Conservation (phyloP, 2,113 vertebrate genomes). For the Eptesicus fuscus region DNA sequence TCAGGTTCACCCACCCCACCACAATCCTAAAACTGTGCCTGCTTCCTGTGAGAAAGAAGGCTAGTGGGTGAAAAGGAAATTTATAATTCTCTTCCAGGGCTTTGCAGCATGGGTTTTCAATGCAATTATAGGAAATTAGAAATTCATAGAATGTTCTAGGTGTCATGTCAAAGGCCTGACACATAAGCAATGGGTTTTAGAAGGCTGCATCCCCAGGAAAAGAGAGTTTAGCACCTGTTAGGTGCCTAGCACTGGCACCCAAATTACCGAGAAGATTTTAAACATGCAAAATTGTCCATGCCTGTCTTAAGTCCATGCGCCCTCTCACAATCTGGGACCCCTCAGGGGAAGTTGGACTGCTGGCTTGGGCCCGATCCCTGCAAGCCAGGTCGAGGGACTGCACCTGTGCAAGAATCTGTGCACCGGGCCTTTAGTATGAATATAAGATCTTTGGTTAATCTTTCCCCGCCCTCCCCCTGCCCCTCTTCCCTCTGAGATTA, state of each 20-base stretch:
- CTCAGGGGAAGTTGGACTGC: too few species aligned
- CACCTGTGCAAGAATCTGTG: too few species aligned
- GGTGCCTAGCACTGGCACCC: not conserved
- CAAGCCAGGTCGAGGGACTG: too few species aligned
- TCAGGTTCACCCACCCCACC: accelerated
- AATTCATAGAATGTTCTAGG: slow-evolving; percentile 58
- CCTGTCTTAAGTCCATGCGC: not conserved
- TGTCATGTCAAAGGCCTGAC: slow-evolving; percentile 55
- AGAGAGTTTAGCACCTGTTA: not conserved
- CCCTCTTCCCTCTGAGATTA: too few species aligned
- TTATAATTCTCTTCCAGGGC: slow-evolving; percentile 73
- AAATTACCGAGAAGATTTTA: not conserved
- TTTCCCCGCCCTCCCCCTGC: too few species aligned
- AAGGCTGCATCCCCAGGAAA: not conserved
- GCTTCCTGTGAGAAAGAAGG: slow-evolving; percentile 62
- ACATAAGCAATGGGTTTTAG: slow-evolving; percentile 45
- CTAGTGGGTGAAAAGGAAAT: slow-evolving; percentile 60
- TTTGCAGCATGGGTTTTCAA: slow-evolving; percentile 68
- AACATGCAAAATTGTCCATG: not conserved
- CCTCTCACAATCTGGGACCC: too few species aligned
- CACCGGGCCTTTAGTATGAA: too few species aligned
- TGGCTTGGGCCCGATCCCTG: too few species aligned
- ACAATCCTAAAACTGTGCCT: not conserved
- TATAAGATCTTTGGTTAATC: too few species aligned
- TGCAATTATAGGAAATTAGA: slow-evolving; percentile 76